Evolutionary conservation across 2,797 vertebrate species (phyloP).

Genomic region (Vireo griseus): DNA sequence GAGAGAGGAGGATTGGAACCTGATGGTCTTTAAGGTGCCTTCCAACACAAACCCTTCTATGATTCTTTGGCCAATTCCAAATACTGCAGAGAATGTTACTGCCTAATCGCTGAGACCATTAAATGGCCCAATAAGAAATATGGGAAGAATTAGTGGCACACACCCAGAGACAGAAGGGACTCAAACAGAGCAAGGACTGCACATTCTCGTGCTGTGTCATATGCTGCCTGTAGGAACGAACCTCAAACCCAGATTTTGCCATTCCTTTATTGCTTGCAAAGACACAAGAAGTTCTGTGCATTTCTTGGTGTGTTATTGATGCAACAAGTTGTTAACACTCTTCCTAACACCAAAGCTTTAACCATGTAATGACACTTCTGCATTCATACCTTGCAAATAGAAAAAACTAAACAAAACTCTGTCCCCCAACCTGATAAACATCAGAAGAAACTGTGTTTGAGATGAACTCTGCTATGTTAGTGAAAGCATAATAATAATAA

Average conservation of each 20-base stretch:
- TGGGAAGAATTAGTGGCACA: neutral
- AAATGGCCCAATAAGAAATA: neutral
- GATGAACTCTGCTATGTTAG: neutral
- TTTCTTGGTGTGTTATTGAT: neutral
- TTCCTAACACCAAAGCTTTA: neutral
- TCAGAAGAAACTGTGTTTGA: rapidly evolving
- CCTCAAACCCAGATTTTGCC: neutral
- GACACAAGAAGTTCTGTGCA: neutral
- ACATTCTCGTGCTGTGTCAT: neutral
- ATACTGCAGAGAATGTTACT: neutral
- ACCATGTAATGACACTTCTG: neutral
- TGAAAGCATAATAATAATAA: neutral
- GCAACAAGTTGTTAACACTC: neutral
- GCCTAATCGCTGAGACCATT: neutral
- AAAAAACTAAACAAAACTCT: neutral
- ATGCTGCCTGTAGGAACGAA: neutral
- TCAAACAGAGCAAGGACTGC: neutral
- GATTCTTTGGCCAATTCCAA: neutral
- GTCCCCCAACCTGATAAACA: neutral
- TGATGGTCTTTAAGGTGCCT: neutral
- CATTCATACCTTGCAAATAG: neutral
- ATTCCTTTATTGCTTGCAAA: neutral
- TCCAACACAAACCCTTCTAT: neutral
- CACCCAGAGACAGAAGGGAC: neutral
- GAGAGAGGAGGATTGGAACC: neutral